Base-by-base conservation (phyloP, 2,113 vertebrate species). In the Eretmochelys imbricata region DNA sequence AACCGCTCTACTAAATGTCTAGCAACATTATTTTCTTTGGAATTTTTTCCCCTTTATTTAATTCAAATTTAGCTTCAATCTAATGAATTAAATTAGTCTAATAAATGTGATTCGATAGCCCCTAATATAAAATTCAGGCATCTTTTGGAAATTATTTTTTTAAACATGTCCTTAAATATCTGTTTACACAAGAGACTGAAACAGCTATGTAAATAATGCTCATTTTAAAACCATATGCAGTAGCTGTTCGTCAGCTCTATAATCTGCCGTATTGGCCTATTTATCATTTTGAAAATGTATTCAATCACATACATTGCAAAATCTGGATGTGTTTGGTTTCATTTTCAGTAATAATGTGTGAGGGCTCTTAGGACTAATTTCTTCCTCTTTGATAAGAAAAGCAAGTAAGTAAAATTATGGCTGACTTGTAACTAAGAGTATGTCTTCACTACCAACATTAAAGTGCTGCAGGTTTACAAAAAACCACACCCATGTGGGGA, bases 331-430 rank as follows among this genome's bases (percentile, higher is more conserved):
- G n/a, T 53, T 57, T 93, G 84, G 55, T 84, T 96, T 95, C 87
- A 80, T 97, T 97, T 76, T 79, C 81, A 12, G 0, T 54, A 80
- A 90, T 92, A 93, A 93, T 31, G 54, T 48, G 3, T 0, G 5
- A 69, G 69, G 54, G 81, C 62, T 82, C 65, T 89, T 46, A 35
- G 65, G 93, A 62, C 93, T 93, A 25, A 3, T 6, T 94, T 93
- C 85, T 79, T 80, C 85, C 92, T 87, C 75, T 96, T 82, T 57
- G 80, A 87, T 93, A 85, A 95, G 89, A 75, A 95, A 94, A 97
- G 90, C 17, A 50, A 80, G 72, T 57, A 69, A 12, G 38, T 14
- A 54, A 94, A 69, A 84, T 86, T 8, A 6, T 69, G 83, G 50
- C 19, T 51, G 65, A 8, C 38, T 69, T 91, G 48, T 4, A 35